Evolutionary conservation across 2,888 invertebrate genomes (phyloP).

Genomic region (Volucella inanis): DNA sequence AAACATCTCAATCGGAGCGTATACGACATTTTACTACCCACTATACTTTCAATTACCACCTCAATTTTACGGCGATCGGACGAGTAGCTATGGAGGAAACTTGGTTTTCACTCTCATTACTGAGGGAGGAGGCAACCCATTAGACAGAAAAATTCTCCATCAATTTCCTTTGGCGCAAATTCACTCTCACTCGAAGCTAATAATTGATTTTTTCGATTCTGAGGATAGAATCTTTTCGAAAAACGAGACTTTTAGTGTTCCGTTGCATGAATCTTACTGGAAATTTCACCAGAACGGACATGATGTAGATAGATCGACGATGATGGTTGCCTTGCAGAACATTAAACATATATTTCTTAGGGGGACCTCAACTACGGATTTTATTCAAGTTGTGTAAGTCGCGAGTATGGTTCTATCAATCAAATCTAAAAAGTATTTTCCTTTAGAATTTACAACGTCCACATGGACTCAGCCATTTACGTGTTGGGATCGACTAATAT

Average conservation of each 20-base stretch:
- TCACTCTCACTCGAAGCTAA: constrained; percentile 88
- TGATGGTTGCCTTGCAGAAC: constrained; percentile 97
- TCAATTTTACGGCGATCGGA: constrained; percentile 92
- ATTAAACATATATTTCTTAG: constrained; percentile 91
- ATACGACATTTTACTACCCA: constrained; percentile 81
- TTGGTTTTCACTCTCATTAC: constrained; percentile 90
- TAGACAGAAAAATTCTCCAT: constrained; percentile 85
- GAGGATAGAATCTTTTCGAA: constrained; percentile 82
- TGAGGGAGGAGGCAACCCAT: constrained; percentile 85
- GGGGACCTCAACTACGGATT: constrained; percentile 87
- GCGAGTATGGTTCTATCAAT: neutral
- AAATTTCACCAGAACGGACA: constrained; percentile 82
- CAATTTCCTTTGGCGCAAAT: constrained; percentile 92
- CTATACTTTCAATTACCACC: constrained; percentile 86
- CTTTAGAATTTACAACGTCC: constrained; percentile 88
- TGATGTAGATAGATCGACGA: constrained; percentile 88
- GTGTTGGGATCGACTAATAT: constrained; percentile 87
- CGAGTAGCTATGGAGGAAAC: constrained; percentile 95
- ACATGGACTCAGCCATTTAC: constrained; percentile 91
- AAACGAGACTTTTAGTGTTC: constrained; percentile 85
- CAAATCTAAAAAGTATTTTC: neutral
- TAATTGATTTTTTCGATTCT: constrained; percentile 89
- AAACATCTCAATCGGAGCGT: constrained; percentile 82
- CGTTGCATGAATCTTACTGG: constrained; percentile 92
- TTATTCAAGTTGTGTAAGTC: constrained; percentile 85